These are phyloP conservation scores for Anolis apletophallus DNA, from an alignment of 2,797 vertebrate species.

Conservation along the genomic window DNA sequence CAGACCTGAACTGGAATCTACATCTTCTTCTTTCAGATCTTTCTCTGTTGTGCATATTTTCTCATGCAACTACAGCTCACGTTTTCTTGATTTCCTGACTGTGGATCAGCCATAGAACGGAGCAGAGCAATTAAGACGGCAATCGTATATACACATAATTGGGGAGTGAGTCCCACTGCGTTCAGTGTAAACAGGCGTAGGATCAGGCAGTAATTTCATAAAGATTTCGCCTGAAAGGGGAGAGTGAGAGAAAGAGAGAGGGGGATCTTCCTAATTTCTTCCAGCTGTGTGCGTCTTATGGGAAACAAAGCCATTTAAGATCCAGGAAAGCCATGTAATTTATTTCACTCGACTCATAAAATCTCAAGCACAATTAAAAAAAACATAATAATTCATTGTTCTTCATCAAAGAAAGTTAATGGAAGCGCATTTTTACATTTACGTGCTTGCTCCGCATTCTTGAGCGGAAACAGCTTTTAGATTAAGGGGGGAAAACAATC, in stretches of 20 bases:
- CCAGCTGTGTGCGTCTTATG: neutral
- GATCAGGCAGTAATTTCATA: constrained; percentile 21
- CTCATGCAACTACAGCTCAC: neutral
- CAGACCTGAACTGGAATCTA: neutral
- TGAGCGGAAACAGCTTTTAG: constrained; percentile 41
- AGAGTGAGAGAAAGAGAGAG: neutral
- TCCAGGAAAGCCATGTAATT: constrained; percentile 16
- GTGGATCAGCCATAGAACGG: neutral
- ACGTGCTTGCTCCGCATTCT: constrained; percentile 6
- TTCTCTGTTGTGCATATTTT: neutral
- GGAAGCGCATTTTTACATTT: constrained; percentile 13
- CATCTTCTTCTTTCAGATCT: constrained; percentile 5
- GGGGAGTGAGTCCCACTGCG: neutral
- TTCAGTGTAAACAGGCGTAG: constrained; percentile 1
- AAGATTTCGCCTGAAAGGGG: constrained; percentile 17
- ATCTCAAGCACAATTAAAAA: constrained; percentile 24
- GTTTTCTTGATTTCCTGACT: constrained; percentile 5
- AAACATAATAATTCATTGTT: neutral
- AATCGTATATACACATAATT: constrained; percentile 5
- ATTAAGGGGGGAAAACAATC: constrained; percentile 31
- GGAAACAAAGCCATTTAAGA: constrained; percentile 12
- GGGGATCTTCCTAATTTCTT: constrained; percentile 5
- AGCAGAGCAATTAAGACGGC: neutral
- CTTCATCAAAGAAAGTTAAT: constrained; percentile 25
- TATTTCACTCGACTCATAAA: constrained; percentile 20